Percentiles rank a stretch among this genome's conserved stretches.
These are phyloP conservation scores for Cuniculus paca DNA, from an alignment of 2,797 vertebrate genomes.

Conservation along the genomic window DNA sequence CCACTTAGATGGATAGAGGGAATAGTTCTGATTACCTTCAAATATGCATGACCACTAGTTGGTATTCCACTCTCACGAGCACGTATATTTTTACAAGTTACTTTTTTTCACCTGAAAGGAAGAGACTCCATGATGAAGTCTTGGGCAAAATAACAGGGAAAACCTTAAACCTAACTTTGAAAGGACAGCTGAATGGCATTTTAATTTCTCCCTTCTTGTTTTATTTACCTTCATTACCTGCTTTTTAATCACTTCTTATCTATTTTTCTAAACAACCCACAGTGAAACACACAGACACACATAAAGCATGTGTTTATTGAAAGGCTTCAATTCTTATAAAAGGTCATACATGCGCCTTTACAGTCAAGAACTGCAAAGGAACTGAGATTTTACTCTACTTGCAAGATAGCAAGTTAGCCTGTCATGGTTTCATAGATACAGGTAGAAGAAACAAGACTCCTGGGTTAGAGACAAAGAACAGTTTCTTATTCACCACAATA, in stretches of 20 bases:
- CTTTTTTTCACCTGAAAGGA: neutral
- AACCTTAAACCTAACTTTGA: neutral
- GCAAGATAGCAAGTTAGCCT: neutral
- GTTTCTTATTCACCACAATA: neutral
- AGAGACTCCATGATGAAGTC: neutral
- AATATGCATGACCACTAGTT: neutral
- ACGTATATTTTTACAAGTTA: neutral
- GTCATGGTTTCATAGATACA: neutral
- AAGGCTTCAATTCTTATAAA: neutral
- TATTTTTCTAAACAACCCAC: neutral
- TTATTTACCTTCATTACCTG: constrained; percentile 9
- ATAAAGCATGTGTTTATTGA: neutral
- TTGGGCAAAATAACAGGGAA: neutral
- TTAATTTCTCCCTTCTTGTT: neutral
- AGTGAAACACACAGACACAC: neutral
- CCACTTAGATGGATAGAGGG: neutral
- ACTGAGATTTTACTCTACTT: neutral
- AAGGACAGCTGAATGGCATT: neutral
- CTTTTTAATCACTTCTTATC: neutral
- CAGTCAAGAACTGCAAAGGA: neutral
- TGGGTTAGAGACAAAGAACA: neutral
- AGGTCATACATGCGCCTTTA: neutral
- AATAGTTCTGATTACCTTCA: neutral
- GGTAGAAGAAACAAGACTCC: neutral
- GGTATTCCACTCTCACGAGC: neutral